Evolutionary conservation across 2,113 vertebrate genomes (phyloP), one percentile per base, ranked within the genome.

Genomic region (Rhombomys opimus): DNA sequence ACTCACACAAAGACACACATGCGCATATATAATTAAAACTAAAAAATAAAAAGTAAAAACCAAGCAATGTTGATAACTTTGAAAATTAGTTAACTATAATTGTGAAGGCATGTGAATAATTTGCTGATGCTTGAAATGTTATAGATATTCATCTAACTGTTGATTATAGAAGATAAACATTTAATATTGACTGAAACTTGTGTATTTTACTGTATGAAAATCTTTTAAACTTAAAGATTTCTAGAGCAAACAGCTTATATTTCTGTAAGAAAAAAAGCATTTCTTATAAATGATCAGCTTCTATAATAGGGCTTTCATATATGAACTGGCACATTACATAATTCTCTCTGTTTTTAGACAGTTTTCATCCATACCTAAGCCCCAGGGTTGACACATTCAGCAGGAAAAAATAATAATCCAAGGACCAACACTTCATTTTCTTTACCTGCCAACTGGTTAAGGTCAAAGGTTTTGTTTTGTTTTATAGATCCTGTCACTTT

Each of bases 211-310:
- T 67, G 1, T 59, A 54, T 72, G 18, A 25, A 65, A 82, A 23
- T 93, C 59, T 84, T 92, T 96, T 87, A 85, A 7, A 80, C 54
- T 20, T 82, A 8, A 76, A 63, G 68, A 84, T 68, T 27, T 89
- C 22, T 81, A 88, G 35, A 93, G 30, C 68, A 68, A 67, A 46
- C 27, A 73, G 17, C n/a, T 91, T 82, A 76, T 72, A 95, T 86
- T 89, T 96, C 61, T 73, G 27, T 23, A 92, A 93, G 59, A 35
- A 25, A 93, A 93, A 82, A 95, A 38, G 46, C 23, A 87, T 80
- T 96, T 97, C 30, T 87, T 18, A 54, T 73, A 93, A 89, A 97
- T 52, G 17, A n/a, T 35, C 89, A 81, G 5, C 63, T 72, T 96
- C 81, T 30, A 70, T 25, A 76, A 87, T 75, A 90, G 41, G 32